These are phyloP conservation scores for Labrus mixtus DNA, from an alignment of 2,113 vertebrate genomes.

Conservation along the genomic window DNA sequence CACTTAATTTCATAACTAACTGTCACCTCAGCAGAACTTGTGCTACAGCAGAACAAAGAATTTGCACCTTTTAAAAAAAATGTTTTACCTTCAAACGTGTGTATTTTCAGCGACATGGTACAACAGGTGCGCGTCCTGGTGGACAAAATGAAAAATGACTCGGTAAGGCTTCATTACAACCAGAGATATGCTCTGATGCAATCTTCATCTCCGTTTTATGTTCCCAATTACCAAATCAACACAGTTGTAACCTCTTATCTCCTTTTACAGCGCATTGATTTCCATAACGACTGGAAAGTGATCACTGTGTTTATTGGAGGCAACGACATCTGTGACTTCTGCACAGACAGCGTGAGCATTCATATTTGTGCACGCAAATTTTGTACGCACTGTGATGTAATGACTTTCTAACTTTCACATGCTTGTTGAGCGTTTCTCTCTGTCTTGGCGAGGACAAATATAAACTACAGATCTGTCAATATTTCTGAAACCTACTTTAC, in stretches of 20 bases:
- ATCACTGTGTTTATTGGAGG: slow-evolving; percentile 90
- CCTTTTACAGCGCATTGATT: slow-evolving; percentile 86
- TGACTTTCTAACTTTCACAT: background rate
- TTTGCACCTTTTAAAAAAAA: too few species aligned
- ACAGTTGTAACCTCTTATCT: background rate
- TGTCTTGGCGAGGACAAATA: background rate
- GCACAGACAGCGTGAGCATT: slow-evolving; percentile 86
- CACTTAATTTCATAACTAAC: background rate
- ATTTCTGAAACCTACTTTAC: too few species aligned
- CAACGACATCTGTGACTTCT: slow-evolving; percentile 91
- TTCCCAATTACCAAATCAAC: background rate
- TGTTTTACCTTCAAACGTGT: background rate
- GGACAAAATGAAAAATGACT: slow-evolving; percentile 87
- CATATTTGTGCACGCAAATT: background rate
- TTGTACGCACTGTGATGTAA: background rate
- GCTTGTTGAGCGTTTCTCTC: background rate
- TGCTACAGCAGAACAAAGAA: background rate
- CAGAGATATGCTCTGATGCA: background rate
- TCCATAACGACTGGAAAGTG: slow-evolving; percentile 92
- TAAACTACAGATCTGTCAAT: background rate
- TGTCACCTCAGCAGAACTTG: background rate
- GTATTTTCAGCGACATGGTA: slow-evolving; percentile 83
- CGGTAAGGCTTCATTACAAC: slow-evolving; percentile 77
- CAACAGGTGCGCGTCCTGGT: slow-evolving; percentile 85
- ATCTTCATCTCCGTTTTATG: background rate